phyloP scores from a whole-genome alignment of 1,140 invertebrate species.

The Microvelia longipes region DNA sequence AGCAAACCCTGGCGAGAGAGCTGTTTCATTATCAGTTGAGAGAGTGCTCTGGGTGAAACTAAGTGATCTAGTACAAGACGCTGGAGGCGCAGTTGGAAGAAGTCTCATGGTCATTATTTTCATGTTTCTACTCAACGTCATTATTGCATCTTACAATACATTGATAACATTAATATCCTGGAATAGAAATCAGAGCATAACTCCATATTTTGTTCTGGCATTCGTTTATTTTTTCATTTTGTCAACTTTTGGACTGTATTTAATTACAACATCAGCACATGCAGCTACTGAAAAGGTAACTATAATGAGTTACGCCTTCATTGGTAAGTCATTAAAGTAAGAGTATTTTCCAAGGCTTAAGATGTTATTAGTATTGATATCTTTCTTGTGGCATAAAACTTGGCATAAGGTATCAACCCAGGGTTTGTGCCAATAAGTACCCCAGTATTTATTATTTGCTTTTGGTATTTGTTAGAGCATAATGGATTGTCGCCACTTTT shows the following conservation, averaged over 20 bases:
- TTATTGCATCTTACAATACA: not conserved
- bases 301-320: not conserved
- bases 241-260: not conserved
- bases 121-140: not conserved
- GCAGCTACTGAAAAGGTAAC: not conserved
- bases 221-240: not conserved
- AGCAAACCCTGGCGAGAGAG: not conserved
- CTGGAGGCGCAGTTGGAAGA: not conserved
- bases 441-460: not conserved
- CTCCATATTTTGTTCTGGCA: not conserved
- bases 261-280: not conserved
- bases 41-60: not conserved
- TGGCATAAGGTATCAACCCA: too few species aligned
- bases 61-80: not conserved
- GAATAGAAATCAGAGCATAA: not conserved
- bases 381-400: too few species aligned
- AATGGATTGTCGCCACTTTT: too few species aligned
- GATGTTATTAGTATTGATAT: not conserved
- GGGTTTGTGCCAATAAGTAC: not conserved
- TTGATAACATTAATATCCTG: not conserved
- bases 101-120: not conserved
- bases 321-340: not conserved
- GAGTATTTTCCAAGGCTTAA: not conserved
- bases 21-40: not conserved
- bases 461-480: not conserved